Evolutionary conservation across 2,113 vertebrate genomes (phyloP), one percentile per base, ranked within the genome.

Genomic region (Rhineura floridana): DNA sequence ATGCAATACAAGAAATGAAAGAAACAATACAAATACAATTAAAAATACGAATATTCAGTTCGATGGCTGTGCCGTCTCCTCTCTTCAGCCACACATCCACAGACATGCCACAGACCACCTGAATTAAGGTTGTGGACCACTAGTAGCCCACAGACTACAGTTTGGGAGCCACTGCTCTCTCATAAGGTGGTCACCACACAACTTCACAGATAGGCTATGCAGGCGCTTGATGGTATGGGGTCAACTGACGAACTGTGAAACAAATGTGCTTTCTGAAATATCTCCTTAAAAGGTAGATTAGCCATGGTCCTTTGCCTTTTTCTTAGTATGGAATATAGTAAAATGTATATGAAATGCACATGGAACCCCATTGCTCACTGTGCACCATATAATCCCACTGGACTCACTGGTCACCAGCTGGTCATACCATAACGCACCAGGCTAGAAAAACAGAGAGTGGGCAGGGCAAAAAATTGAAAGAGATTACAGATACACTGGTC

Each of bases 401-500:
- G 70, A n/a, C 19, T 6, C 42, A 63, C 21, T 30, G 44, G 10
- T 15, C 59, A 48, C 3, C n/a, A 48, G 11, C 23, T 65, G 28
- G 21, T 13, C 36, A 39, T 42, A 89, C 89, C 90, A 90, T 93
- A 93, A 88, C 87, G 93, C 77, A 81, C 88, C 92, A 65, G 87
- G 89, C 84, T 39, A 90, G 93, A 83, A 89, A 84, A 95, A 93
- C 88, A 90, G 92, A 90, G 91, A 11, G 23, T 63, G 55, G 30
- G 17, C 11, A 50, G 94, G 85, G 91, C 91, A 72, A 72, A 81
- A 90, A 90, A 94, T 93, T 92, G 93, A 90, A 91, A 88, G 73
- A 77, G 85, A 86, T 72, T 25, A 42, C 42, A 83, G 90, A 86
- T 28, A 87, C 86, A 52, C 91, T 65, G 65, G 83, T 75, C 91